Base-by-base conservation (phyloP, 2,113 vertebrate species). In the Pseudonaja textilis region DNA sequence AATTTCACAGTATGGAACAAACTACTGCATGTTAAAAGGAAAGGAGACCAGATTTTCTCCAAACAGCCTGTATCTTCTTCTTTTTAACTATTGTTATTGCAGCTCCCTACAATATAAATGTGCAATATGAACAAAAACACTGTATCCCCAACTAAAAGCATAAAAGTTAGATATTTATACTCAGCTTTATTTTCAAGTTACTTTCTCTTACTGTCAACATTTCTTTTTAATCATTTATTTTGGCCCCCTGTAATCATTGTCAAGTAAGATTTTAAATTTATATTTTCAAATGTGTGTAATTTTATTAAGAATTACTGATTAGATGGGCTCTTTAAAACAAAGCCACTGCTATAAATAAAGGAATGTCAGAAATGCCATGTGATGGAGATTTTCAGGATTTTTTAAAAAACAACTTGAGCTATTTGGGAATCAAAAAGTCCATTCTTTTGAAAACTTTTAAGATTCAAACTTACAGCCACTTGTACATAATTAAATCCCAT, bases 1-100 rank as follows among this genome's bases (percentile, higher is more conserved):
- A 90, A 92, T 64, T 91, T 86, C 22, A 16, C 85, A 9, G 10
- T 87, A 11, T 89, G 92, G 91, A 93, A 89, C 20, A 56, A 56
- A 47, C 74, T 89, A 12, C 1, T 3, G 16, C 20, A 50, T 16
- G 86, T 20, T 23, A 57, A 47, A 59, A 9, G 11, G 7, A n/a
- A 29, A 16, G 45, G 5, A 52, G 10, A 5, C 29, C 81, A 56
- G 55, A 47, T 23, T 45, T 56, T 18, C 18, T 29, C 20, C 86
- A 39, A 87, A 85, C 47, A 11, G 52, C n/a, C 93, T 64, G 20
- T 23, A 7, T 8, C 4, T 87, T 42, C 50, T 42, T 91, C 16
- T 54, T 42, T 55, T 9, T 9, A 47, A 2, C 5, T 81, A 23
- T 22, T 39, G 34, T 81, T 81, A 81, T 81, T 81, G 34, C 69